A percentile compares a stretch with the other conserved stretches of the same genome.
These are phyloP conservation scores for Diabrotica virgifera DNA, from an alignment of 1,140 invertebrate genomes.

Conservation along the genomic window DNA sequence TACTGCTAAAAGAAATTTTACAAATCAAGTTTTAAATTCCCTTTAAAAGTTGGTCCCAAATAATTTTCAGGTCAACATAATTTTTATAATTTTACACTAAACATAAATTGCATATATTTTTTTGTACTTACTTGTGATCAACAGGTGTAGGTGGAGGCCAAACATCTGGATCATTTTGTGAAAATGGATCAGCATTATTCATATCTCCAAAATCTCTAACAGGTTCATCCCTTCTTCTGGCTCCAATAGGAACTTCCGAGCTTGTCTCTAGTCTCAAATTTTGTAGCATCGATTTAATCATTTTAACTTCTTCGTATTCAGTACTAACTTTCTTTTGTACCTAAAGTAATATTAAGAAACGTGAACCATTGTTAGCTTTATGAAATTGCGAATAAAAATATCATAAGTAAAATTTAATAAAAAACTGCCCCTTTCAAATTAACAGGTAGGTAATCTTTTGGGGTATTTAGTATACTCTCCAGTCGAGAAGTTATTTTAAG, in stretches of 20 bases:
- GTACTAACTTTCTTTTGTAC: constrained; percentile 84
- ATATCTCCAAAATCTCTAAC: constrained; percentile 32
- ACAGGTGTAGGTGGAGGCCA: constrained; percentile 87
- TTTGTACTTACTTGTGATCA: constrained; percentile 58
- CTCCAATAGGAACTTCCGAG: constrained; percentile 42
- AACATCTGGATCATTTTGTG: constrained; percentile 77
- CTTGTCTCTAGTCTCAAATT: constrained; percentile 38
- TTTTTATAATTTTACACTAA: neutral
- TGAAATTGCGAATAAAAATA: neutral
- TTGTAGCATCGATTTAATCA: constrained; percentile 66
- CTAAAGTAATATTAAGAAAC: constrained; percentile 50
- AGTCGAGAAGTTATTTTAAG: no score
- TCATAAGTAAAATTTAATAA: neutral
- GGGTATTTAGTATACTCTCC: no score
- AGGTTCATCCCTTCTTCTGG: constrained; percentile 39
- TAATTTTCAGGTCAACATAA: no score
- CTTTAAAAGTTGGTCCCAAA: no score
- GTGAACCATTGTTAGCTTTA: constrained; percentile 55
- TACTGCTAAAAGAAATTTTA: constrained; percentile 22
- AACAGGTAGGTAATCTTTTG: no score
- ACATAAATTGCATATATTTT: neutral
- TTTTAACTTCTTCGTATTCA: constrained; percentile 90
- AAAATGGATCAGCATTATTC: constrained; percentile 58
- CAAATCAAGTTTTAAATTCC: no score
- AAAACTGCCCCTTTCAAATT: neutral